phyloP scores from a whole-genome alignment of 2,797 vertebrate genomes.

The Leptoclinus maculatus region DNA sequence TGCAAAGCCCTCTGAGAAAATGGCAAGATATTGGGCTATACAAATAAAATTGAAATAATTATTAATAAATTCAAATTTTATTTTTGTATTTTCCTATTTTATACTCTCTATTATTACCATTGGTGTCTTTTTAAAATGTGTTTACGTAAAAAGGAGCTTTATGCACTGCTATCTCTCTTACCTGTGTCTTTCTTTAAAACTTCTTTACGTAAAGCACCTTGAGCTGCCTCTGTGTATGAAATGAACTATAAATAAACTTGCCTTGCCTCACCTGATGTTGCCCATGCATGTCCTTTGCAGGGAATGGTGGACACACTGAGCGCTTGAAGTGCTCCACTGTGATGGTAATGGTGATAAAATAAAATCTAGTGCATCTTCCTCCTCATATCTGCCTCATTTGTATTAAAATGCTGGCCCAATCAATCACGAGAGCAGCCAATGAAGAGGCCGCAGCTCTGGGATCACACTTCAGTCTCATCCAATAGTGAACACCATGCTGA shows the following conservation, averaged over 20 bases:
- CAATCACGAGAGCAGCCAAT: constrained; percentile 56
- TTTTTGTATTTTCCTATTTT: background rate
- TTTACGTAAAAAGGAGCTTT: background rate
- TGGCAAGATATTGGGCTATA: too few relatives aligned
- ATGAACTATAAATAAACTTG: background rate
- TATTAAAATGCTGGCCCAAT: constrained; percentile 50
- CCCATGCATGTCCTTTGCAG: background rate
- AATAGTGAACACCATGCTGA: constrained; percentile 3
- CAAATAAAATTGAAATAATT: too few relatives aligned
- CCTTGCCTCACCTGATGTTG: background rate
- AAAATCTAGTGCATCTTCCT: constrained; percentile 40
- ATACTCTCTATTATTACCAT: background rate
- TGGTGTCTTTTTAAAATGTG: too few relatives aligned
- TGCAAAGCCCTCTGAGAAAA: too few relatives aligned
- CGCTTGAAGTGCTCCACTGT: background rate
- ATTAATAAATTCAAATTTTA: background rate
- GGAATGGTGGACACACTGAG: constrained; percentile 6
- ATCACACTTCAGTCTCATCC: constrained; percentile 26
- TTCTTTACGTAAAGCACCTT: background rate
- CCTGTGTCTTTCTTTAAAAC: background rate
- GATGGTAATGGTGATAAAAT: constrained; percentile 46
- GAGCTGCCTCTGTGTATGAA: background rate
- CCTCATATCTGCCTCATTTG: constrained; percentile 40
- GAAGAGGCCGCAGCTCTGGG: constrained; percentile 34
- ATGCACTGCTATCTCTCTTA: background rate